Evolutionary conservation across 2,888 invertebrate species (phyloP), one percentile per base, ranked within the genome.

Genomic region (Perdita meconis): DNA sequence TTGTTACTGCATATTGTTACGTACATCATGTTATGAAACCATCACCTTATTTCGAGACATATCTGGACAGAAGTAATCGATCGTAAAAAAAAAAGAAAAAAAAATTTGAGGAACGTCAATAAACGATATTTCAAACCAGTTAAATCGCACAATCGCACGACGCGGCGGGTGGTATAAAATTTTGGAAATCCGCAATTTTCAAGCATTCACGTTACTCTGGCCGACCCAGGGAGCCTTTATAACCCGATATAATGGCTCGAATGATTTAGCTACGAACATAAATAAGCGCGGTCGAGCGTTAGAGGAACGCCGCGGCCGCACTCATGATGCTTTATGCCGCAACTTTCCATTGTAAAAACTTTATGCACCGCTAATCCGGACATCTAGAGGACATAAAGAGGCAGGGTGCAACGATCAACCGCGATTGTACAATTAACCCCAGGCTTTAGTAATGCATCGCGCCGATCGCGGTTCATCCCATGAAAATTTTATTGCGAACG

Each of bases 341-440:
- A 86, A 87, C 81, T 86, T 87, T 77, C 65, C 81, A 61, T 69
- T 73, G 71, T 72, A 65, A 78, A 65, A 86, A 85, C 63, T 87
- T 81, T 76, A 74, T 66, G 36, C 65, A 66, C 44, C 50, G 66
- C 74, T 57, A 74, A 51, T 74, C 57, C 55, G 26, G 16, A 47
- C 38, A 65, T 71, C 65, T 63, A 34, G 55, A 6, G 30, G 16
- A n/a, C n/a, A n/a, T n/a, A n/a, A n/a, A n/a, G 6, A 24, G 8
- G 19, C 50, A 55, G 22, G 16, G n/a, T 30, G 36, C 12, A 22
- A 40, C 61, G 42, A 70, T 74, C 51, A 26, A 36, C 42, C 70
- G 30, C 40, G 50, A 63, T 70, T 42, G 36, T 56, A 73, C 47
- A 60, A 60, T 60, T 60, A 47, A 51, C 53, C 16, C 8, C 40